A percentile compares a stretch with the other conserved stretches of the same genome.
phyloP scores from a whole-genome alignment of 1,140 invertebrate species.

The Mylabris phalerata region DNA sequence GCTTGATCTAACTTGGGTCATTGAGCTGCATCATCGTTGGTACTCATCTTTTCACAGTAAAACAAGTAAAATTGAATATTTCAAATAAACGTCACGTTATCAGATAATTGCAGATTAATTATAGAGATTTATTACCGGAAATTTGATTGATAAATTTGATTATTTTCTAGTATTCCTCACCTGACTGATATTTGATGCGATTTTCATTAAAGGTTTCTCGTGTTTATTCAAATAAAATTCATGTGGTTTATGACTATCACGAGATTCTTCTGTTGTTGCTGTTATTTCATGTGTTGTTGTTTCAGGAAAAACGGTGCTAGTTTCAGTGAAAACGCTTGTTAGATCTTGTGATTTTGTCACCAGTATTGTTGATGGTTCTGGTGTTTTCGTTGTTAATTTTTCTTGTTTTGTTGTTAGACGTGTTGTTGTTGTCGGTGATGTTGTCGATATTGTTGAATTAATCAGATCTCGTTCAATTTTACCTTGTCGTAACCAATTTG shows the following conservation, averaged over 20 bases:
- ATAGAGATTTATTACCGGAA: not conserved
- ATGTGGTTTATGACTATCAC: slow-evolving; percentile 41
- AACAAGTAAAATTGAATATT: not conserved
- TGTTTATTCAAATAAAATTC: slow-evolving; percentile 38
- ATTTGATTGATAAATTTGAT: no score
- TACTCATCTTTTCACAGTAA: no score
- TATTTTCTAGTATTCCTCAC: slow-evolving; percentile 37
- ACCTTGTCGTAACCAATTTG: slow-evolving; percentile 35
- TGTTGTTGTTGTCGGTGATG: slow-evolving; percentile 9
- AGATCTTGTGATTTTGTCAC: not conserved
- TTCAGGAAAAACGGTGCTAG: slow-evolving; percentile 22
- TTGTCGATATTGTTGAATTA: slow-evolving; percentile 5
- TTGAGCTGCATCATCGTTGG: slow-evolving; percentile 15
- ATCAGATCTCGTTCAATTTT: slow-evolving; percentile 20
- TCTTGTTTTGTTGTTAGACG: slow-evolving; percentile 4
- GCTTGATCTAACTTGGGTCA: slow-evolving; percentile 30
- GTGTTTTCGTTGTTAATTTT: slow-evolving; percentile 16
- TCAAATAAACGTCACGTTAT: not conserved
- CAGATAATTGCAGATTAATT: not conserved
- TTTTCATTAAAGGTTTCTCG: slow-evolving; percentile 49
- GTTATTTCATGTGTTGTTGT: slow-evolving; percentile 34
- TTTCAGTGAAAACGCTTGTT: slow-evolving; percentile 6
- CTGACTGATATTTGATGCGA: slow-evolving; percentile 49
- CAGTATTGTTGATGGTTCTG: slow-evolving; percentile 1
- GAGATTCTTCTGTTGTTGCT: slow-evolving; percentile 46